Percentiles rank a stretch among this genome's conserved stretches.
Conservation (phyloP, 2,113 vertebrate genomes). For the Cyanoliseus patagonus region DNA sequence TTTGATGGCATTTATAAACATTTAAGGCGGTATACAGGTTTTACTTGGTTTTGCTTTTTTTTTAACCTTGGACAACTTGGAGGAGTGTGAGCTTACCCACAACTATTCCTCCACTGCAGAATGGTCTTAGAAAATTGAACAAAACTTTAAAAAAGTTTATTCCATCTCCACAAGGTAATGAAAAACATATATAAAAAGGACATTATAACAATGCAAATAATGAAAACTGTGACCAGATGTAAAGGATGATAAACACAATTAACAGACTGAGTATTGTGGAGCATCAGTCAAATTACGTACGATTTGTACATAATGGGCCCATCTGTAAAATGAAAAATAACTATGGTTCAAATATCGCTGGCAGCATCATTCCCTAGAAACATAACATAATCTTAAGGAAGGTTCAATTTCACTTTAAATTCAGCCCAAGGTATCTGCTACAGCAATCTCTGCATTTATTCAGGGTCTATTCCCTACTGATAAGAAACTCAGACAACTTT, state of each 20-base stretch:
- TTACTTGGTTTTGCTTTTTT: neutral
- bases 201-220: neutral
- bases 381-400: neutral
- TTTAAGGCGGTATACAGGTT: neutral
- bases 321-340: neutral
- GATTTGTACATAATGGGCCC: accelerated
- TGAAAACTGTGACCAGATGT: neutral
- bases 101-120: neutral
- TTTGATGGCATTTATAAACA: neutral
- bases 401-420: neutral
- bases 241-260: neutral
- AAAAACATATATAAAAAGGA: neutral
- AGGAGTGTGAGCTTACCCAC: neutral
- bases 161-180: neutral
- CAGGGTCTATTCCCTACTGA: neutral
- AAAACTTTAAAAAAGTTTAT: neutral
- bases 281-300: neutral
- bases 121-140: neutral
- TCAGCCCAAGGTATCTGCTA: neutral
- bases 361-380: neutral
- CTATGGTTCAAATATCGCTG: neutral
- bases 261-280: neutral
- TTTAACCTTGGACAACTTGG: neutral
- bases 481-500: neutral
- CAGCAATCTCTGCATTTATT: neutral